Evolutionary conservation across 2,113 vertebrate species (phyloP).

Genomic region (Periophthalmodon schlosseri): DNA sequence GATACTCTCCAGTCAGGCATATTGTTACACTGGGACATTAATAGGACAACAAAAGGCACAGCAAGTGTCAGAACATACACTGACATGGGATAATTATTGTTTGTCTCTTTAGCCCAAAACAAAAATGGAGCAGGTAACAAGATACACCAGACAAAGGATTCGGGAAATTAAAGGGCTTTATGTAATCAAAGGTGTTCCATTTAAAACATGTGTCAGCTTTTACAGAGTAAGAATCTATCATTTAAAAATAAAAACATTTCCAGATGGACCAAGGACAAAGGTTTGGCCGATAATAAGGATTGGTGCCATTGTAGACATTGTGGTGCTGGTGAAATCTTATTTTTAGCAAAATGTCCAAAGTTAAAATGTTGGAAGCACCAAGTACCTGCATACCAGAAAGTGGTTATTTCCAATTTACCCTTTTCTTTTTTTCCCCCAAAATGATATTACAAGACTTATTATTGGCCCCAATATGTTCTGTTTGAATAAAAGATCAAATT

Average conservation of each 20-base stretch:
- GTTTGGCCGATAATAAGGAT: slow-evolving; percentile 34
- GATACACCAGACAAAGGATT: slow-evolving; percentile 46
- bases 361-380: slow-evolving; percentile 49
- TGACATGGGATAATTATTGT: slow-evolving; percentile 10
- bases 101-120: neutral
- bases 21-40: slow-evolving; percentile 67
- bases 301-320: slow-evolving; percentile 29
- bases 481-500: slow-evolving; percentile 53
- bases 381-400: slow-evolving; percentile 49
- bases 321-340: slow-evolving; percentile 61
- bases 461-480: slow-evolving; percentile 11
- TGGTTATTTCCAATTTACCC: neutral
- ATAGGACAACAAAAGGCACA: slow-evolving; percentile 55
- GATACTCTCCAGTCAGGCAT: slow-evolving; percentile 55
- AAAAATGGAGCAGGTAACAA: neutral
- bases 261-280: slow-evolving; percentile 33
- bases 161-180: slow-evolving; percentile 57
- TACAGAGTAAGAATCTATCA: slow-evolving; percentile 48
- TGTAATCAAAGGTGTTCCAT: slow-evolving; percentile 53
- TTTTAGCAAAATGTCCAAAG: slow-evolving; percentile 58
- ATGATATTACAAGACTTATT: slow-evolving; percentile 22
- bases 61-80: slow-evolving; percentile 46
- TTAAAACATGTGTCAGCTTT: slow-evolving; percentile 51
- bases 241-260: slow-evolving; percentile 35
- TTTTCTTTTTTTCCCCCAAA: slow-evolving; percentile 10